Percentiles rank a stretch among this genome's conserved stretches.
Conservation (phyloP, 2,113 vertebrate genomes). For the Pterocles burchelli region DNA sequence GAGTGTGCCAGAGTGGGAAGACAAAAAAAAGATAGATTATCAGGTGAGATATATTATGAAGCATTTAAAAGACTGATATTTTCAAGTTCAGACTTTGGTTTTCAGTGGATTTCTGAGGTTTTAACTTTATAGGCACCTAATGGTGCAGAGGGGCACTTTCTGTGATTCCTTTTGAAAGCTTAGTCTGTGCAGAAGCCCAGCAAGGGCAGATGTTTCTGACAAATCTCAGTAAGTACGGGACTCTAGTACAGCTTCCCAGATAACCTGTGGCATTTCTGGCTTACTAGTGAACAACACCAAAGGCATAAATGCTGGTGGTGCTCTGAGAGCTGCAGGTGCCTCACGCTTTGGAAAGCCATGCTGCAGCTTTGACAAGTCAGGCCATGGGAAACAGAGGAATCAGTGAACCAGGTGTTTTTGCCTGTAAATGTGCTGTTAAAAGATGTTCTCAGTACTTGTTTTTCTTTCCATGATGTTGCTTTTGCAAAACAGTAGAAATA, state of each 20-base stretch:
- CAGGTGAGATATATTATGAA: neutral
- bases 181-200: neutral
- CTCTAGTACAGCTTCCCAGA: neutral
- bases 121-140: neutral
- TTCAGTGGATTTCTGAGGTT: neutral
- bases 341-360: neutral
- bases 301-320: accelerated
- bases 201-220: neutral
- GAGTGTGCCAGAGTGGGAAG: neutral
- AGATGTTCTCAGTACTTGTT: neutral
- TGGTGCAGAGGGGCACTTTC: neutral
- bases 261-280: neutral
- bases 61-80: neutral
- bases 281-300: neutral
- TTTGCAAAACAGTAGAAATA: neutral
- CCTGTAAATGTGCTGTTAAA: neutral
- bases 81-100: neutral
- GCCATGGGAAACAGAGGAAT: neutral
- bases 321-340: neutral
- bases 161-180: neutral
- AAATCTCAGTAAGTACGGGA: neutral
- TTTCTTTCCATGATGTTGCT: neutral
- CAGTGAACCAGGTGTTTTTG: neutral
- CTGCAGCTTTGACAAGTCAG: neutral
- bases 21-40: neutral